These are phyloP conservation scores for Trichomalopsis sarcophagae DNA, from an alignment of 1,140 invertebrate genomes.

Conservation along the genomic window DNA sequence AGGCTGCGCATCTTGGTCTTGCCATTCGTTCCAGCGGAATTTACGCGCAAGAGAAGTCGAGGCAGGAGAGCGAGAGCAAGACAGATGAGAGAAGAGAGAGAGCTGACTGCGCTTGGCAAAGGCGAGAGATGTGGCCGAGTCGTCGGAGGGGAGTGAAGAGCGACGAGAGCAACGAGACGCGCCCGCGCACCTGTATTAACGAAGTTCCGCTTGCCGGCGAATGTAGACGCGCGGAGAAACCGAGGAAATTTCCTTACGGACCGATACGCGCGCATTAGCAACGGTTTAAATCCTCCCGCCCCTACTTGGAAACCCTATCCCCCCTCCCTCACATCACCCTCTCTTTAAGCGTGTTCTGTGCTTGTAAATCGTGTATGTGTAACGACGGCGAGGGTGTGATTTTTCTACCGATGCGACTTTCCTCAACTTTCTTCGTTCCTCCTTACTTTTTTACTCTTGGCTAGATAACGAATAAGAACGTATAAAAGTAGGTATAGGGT, in stretches of 20 bases:
- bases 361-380: background rate
- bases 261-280: constrained; percentile 37
- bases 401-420: background rate
- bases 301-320: background rate
- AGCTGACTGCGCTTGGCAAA: background rate
- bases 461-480: background rate
- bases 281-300: constrained; percentile 5
- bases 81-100: background rate
- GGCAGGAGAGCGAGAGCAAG: constrained; percentile 13
- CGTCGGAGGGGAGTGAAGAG: constrained; percentile 1
- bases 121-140: background rate
- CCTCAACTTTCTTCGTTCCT: background rate
- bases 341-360: constrained; percentile 12
- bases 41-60: background rate
- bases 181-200: constrained; percentile 43
- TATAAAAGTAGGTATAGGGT: too few relatives aligned
- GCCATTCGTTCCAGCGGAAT: background rate
- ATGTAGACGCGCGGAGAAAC: constrained; percentile 15
- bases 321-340: background rate
- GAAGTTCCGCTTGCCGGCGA: constrained; percentile 12
- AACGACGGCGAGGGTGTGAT: constrained; percentile 13
- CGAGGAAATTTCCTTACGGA: constrained; percentile 29
- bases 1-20: constrained; percentile 25
- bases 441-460: background rate
- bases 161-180: constrained; percentile 7